Conservation (phyloP, 2,888 invertebrate genomes). For the Ditylenchus weischeri region DNA sequence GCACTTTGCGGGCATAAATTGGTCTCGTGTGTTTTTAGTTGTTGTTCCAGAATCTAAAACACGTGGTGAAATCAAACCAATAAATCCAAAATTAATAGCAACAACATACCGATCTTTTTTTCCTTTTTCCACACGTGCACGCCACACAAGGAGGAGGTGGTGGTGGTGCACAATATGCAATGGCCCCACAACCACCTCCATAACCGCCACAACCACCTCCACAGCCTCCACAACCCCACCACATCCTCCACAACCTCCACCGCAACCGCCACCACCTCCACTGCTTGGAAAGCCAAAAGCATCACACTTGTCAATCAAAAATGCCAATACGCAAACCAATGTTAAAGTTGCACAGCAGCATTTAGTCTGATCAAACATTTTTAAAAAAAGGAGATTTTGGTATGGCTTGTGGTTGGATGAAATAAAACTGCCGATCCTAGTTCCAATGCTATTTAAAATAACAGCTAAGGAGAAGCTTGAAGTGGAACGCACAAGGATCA, state of each 20-base stretch:
- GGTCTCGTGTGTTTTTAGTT: not conserved
- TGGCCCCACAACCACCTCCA: not conserved
- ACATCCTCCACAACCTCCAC: not conserved
- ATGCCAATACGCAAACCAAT: too few species aligned
- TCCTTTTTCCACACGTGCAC: slow-evolving; percentile 1
- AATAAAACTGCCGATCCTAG: too few species aligned
- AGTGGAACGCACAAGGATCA: too few species aligned
- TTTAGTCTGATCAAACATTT: too few species aligned
- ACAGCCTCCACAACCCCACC: slow-evolving; percentile 5
- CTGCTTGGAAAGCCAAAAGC: not conserved
- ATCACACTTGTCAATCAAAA: too few species aligned
- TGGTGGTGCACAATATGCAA: not conserved
- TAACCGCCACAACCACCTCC: slow-evolving; percentile 1
- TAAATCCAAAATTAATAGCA: not conserved
- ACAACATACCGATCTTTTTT: not conserved
- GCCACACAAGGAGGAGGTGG: slow-evolving; percentile 8
- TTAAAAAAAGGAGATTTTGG: too few species aligned
- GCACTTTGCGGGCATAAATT: not conserved
- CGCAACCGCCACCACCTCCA: slow-evolving; percentile 1
- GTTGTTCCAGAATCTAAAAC: slow-evolving; percentile 6
- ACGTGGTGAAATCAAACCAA: not conserved
- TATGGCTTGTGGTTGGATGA: too few species aligned
- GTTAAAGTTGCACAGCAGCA: too few species aligned
- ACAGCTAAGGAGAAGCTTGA: too few species aligned
- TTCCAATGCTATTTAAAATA: too few species aligned